Conservation (phyloP, 2,888 invertebrate genomes). For the Copidosoma aretas region DNA sequence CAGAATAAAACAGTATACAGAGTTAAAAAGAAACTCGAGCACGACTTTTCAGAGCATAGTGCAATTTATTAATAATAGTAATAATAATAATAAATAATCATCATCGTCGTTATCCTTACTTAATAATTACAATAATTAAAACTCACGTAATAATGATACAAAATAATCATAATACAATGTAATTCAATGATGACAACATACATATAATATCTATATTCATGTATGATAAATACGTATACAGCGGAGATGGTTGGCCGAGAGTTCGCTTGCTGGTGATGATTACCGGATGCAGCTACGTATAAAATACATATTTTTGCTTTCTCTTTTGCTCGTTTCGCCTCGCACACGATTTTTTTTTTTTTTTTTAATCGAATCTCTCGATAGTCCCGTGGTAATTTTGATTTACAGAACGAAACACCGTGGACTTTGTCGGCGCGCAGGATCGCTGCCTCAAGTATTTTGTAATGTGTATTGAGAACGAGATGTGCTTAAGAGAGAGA, state of each 20-base stretch:
- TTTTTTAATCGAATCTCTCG: neutral
- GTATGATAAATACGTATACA: slow-evolving; percentile 45
- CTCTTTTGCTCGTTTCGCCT: slow-evolving; percentile 2
- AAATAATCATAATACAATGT: slow-evolving; percentile 34
- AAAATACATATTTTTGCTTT: neutral
- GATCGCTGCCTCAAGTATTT: too few relatives aligned
- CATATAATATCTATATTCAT: too few relatives aligned
- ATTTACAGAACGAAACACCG: too few relatives aligned
- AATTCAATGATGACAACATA: too few relatives aligned
- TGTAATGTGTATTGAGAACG: neutral
- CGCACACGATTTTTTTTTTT: neutral
- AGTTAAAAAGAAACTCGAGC: slow-evolving; percentile 40
- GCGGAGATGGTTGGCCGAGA: slow-evolving; percentile 43
- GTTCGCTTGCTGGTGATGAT: neutral
- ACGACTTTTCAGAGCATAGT: slow-evolving; percentile 57
- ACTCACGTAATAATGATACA: slow-evolving; percentile 21
- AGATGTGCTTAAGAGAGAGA: neutral
- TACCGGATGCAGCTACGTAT: slow-evolving; percentile 23
- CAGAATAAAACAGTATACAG: slow-evolving; percentile 37
- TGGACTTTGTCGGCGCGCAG: too few relatives aligned
- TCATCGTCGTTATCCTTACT: slow-evolving; percentile 35
- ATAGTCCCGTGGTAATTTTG: too few relatives aligned
- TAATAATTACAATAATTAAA: slow-evolving; percentile 30
- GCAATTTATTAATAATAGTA: slow-evolving; percentile 59
- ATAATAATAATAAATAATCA: slow-evolving; percentile 55